A percentile compares a stretch with the other conserved stretches of the same genome.
These are phyloP conservation scores for Xestia rhomboidea DNA, from an alignment of 2,888 invertebrate genomes.

Conservation along the genomic window DNA sequence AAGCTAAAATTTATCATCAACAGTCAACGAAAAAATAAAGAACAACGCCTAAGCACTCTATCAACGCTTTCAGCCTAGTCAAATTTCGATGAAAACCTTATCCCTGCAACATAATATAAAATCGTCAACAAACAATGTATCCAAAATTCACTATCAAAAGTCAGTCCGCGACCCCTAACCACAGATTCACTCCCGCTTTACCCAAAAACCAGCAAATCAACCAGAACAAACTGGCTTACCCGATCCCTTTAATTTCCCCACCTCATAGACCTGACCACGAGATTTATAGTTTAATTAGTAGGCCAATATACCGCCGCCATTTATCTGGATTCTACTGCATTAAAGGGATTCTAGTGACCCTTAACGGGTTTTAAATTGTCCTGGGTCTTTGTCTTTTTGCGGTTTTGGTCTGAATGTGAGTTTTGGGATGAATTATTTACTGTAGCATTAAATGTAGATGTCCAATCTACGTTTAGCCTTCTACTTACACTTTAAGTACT, in stretches of 20 bases:
- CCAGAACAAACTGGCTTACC: constrained; percentile 65
- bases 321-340: constrained; percentile 81
- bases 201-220: constrained; percentile 64
- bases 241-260: constrained; percentile 73
- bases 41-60: neutral
- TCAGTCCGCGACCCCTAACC: constrained; percentile 16
- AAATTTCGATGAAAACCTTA: neutral
- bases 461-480: neutral
- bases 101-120: neutral
- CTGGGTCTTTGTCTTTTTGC: constrained; percentile 40
- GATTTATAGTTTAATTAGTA: constrained; percentile 88
- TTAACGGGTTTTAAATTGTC: constrained; percentile 77
- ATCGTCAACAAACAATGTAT: neutral
- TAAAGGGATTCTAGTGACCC: constrained; percentile 77
- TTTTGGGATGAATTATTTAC: constrained; percentile 31
- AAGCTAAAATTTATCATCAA: neutral
- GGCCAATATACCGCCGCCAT: constrained; percentile 78
- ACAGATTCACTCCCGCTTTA: constrained; percentile 46
- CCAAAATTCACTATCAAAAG: constrained; percentile 37
- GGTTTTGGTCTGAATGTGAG: constrained; percentile 30
- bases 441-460: neutral
- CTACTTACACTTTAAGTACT: too few relatives aligned
- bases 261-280: constrained; percentile 72
- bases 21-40: neutral
- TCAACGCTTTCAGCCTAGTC: neutral